Evolutionary conservation across 2,888 invertebrate genomes (phyloP).

Genomic region (Lithodes maja): DNA sequence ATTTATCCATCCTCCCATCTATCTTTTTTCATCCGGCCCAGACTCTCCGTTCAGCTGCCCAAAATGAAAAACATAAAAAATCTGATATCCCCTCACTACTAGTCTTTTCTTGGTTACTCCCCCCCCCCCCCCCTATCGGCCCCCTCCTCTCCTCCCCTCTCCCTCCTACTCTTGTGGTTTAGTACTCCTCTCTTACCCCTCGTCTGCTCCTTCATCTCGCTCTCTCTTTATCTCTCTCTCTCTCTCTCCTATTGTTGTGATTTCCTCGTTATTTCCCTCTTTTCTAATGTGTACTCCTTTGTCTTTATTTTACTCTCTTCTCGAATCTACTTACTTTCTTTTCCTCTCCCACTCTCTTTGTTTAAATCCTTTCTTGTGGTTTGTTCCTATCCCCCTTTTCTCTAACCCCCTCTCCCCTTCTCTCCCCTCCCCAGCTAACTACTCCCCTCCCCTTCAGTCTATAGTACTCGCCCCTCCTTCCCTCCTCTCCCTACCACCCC

Average conservation of each 20-base stretch:
- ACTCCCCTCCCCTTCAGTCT: not conserved
- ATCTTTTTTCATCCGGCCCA: too few species aligned
- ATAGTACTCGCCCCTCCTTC: not conserved
- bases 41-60: too few species aligned
- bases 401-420: not conserved
- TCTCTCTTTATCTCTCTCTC: conserved; percentile 13
- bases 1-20: too few species aligned
- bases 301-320: not conserved
- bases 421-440: not conserved
- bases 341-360: not conserved
- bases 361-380: not conserved
- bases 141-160: too few species aligned
- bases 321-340: not conserved
- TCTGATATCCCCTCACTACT: too few species aligned
- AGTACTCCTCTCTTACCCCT: too few species aligned
- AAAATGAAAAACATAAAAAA: too few species aligned
- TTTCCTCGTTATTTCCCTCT: not conserved
- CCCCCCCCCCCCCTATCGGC: too few species aligned
- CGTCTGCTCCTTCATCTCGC: not conserved
- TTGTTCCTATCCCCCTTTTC: too few species aligned
- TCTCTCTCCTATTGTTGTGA: not conserved
- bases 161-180: too few species aligned
- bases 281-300: too few species aligned
- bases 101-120: too few species aligned
- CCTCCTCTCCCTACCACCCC: not conserved